Evolutionary conservation across 2,888 invertebrate genomes (phyloP).

Genomic region (Napeogenes sylphis): DNA sequence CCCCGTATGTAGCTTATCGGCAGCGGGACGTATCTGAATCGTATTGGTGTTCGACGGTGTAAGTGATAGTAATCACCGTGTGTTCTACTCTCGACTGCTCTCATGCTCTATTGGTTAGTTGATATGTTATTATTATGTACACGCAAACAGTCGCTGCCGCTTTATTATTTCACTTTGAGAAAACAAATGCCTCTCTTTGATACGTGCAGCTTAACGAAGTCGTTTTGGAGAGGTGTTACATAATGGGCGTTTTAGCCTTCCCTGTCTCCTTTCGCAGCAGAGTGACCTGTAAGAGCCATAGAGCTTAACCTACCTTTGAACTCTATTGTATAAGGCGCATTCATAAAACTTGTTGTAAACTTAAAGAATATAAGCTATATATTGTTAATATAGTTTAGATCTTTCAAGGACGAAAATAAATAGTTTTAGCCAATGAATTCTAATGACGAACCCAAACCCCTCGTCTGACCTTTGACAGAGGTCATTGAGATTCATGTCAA

Average conservation of each 20-base stretch:
- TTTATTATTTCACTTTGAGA: slow-evolving; percentile 23
- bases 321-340: too few species aligned
- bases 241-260: slow-evolving; percentile 34
- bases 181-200: slow-evolving; percentile 23
- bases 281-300: slow-evolving; percentile 11
- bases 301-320: slow-evolving; percentile 4
- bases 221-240: slow-evolving; percentile 37
- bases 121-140: slow-evolving; percentile 29
- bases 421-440: neutral
- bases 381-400: too few species aligned
- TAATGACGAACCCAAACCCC: slow-evolving; percentile 2
- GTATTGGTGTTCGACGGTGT: slow-evolving; percentile 31
- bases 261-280: slow-evolving; percentile 8
- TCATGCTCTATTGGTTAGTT: slow-evolving; percentile 73
- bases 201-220: slow-evolving; percentile 27
- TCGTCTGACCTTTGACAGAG: slow-evolving; percentile 3
- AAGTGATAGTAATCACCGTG: slow-evolving; percentile 44
- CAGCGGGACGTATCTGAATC: slow-evolving; percentile 26
- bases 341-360: too few species aligned
- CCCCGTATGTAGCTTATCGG: slow-evolving; percentile 57
- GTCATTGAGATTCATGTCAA: slow-evolving; percentile 1
- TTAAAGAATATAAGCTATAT: too few species aligned
- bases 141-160: slow-evolving; percentile 20
- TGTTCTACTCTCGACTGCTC: slow-evolving; percentile 72
- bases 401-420: neutral